A percentile compares a stretch with the other conserved stretches of the same genome.
Evolutionary conservation across 2,888 invertebrate genomes (phyloP).

Genomic region (Lasioglossum pauxillum): DNA sequence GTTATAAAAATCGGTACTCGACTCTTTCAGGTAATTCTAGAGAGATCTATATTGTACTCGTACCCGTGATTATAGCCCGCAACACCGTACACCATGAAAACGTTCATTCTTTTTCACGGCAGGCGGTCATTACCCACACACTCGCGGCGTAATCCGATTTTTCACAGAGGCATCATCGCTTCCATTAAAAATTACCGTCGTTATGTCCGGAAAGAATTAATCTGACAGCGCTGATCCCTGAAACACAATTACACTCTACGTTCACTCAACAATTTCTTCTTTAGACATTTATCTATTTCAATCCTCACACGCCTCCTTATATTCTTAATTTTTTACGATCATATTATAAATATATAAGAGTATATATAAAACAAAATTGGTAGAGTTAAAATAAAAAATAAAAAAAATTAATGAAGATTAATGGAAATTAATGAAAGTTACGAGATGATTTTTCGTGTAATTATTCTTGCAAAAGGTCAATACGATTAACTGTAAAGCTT

Average conservation of each 20-base stretch:
- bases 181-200: not conserved
- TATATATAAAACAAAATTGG: not conserved
- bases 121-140: not conserved
- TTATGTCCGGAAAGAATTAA: not conserved
- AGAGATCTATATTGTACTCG: slow-evolving; percentile 11
- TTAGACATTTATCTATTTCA: not conserved
- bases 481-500: no score
- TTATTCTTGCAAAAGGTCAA: not conserved
- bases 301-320: no score
- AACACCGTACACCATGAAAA: slow-evolving; percentile 8
- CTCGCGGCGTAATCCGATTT: not conserved
- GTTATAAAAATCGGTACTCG: slow-evolving; percentile 15
- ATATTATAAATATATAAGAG: not conserved
- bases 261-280: no score
- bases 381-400: not conserved
- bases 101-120: not conserved
- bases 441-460: no score
- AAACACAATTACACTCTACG: not conserved
- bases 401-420: not conserved
- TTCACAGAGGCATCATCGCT: not conserved
- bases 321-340: not conserved
- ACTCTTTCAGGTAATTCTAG: slow-evolving; percentile 14
- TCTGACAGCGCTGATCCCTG: not conserved
- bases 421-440: not conserved
- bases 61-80: slow-evolving; percentile 2